Percentiles rank a stretch among this genome's conserved stretches.
Evolutionary conservation across 92 coral and sea anemone genomes (phyloP).

Genomic region (Virgularia gustaviana): DNA sequence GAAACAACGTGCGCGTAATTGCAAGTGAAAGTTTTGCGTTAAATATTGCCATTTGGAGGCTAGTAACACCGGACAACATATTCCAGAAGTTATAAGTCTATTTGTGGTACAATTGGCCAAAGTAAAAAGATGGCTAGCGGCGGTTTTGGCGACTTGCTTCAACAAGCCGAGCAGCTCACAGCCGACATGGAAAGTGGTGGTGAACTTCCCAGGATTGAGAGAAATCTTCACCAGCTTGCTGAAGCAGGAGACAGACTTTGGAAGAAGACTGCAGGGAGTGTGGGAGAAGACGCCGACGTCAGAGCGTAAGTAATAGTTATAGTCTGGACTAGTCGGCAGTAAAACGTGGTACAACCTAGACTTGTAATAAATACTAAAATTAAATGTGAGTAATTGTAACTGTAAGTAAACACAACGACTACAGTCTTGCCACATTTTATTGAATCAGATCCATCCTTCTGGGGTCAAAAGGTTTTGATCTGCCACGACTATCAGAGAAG

Average conservation of each 20-base stretch:
- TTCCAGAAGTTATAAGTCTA: no score
- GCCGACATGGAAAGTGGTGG: slow-evolving; percentile 99
- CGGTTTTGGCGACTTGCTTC: slow-evolving; percentile 87
- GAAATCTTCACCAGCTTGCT: slow-evolving; percentile 91
- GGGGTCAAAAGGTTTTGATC: slow-evolving; percentile 98
- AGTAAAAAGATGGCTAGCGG: slow-evolving; percentile 71
- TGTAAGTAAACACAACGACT: no score
- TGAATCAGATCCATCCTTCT: slow-evolving; percentile 86
- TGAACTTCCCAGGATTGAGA: slow-evolving; percentile 88
- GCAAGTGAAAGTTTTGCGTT: background rate
- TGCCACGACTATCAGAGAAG: slow-evolving; percentile 86
- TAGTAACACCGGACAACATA: no score
- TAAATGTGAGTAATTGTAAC: background rate
- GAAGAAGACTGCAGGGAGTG: slow-evolving; percentile 77
- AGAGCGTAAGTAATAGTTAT: slow-evolving; percentile 73
- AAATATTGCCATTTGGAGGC: background rate
- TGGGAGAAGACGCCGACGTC: slow-evolving; percentile 90
- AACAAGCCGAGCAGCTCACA: slow-evolving; percentile 95
- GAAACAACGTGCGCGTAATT: slow-evolving; percentile 1
- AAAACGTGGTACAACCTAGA: background rate
- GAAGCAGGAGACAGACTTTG: slow-evolving; percentile 95
- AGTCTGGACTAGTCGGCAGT: background rate
- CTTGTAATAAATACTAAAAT: background rate
- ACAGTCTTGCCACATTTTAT: no score
- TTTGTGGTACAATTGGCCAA: no score